phyloP scores from a whole-genome alignment of 2,113 vertebrate genomes.

The Podarcis raffonei region DNA sequence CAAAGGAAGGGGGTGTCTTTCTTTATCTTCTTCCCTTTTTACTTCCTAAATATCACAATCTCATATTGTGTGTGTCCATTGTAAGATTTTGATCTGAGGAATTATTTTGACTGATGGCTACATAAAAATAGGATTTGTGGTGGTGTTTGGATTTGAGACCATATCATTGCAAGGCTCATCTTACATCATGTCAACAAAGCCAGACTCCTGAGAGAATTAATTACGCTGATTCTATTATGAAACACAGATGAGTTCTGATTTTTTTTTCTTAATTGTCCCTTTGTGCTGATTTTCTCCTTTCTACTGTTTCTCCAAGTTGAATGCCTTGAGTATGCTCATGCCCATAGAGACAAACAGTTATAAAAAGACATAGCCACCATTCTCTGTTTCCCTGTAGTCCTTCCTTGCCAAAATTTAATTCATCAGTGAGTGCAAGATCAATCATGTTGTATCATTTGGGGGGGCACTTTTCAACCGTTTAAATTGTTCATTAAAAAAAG shows the following conservation, averaged over 20 bases:
- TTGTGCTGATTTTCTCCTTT: slow-evolving; percentile 64
- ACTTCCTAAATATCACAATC: slow-evolving; percentile 43
- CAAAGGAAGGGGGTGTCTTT: slow-evolving; percentile 1
- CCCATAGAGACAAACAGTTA: slow-evolving; percentile 53
- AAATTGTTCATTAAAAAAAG: slow-evolving; percentile 49
- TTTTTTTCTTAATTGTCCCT: slow-evolving; percentile 61
- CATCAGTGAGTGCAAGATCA: slow-evolving; percentile 52
- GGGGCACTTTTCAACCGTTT: slow-evolving; percentile 35
- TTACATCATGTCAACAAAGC: slow-evolving; percentile 72
- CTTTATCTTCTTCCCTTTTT: slow-evolving; percentile 18
- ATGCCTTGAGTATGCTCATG: slow-evolving; percentile 58
- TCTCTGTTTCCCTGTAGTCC: slow-evolving; percentile 33
- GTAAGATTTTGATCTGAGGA: slow-evolving; percentile 56
- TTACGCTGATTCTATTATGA: slow-evolving; percentile 63
- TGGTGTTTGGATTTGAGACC: slow-evolving; percentile 70
- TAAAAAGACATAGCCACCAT: slow-evolving; percentile 42
- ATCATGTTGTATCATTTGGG: slow-evolving; percentile 52
- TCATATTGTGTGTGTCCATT: slow-evolving; percentile 11
- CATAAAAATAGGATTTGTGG: slow-evolving; percentile 64
- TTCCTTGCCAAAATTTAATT: slow-evolving; percentile 62
- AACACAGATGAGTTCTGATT: slow-evolving; percentile 55
- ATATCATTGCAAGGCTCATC: slow-evolving; percentile 65
- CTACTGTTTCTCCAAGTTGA: slow-evolving; percentile 60
- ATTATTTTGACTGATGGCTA: slow-evolving; percentile 67
- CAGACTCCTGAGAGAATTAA: slow-evolving; percentile 68